Evolutionary conservation across 2,797 vertebrate genomes (phyloP).

Genomic region (Nannoperca obscura): DNA sequence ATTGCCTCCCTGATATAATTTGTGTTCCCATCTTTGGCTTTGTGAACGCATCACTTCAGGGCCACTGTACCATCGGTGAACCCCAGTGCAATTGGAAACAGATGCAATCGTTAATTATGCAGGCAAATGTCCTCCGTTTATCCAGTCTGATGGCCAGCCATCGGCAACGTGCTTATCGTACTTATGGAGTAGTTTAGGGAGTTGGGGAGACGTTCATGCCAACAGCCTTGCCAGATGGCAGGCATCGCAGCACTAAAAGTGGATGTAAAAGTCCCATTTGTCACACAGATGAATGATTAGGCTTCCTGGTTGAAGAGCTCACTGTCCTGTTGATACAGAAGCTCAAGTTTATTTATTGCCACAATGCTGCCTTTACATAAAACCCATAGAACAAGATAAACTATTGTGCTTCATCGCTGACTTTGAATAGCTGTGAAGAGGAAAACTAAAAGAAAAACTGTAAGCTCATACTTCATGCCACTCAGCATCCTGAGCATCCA

Average conservation of each 20-base stretch:
- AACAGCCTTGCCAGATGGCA: conserved; percentile 76
- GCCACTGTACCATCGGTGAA: conserved; percentile 51
- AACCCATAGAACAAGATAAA: conserved; percentile 39
- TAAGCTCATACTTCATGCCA: conserved; percentile 14
- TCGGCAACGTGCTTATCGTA: conserved; percentile 72
- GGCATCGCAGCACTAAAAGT: conserved; percentile 61
- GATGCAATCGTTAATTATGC: conserved; percentile 82
- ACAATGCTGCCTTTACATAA: conserved; percentile 48
- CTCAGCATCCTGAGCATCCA: conserved; percentile 6
- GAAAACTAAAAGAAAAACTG: conserved; percentile 4
- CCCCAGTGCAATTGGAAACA: conserved; percentile 72
- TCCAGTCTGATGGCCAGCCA: conserved; percentile 73
- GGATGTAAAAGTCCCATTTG: conserved; percentile 74
- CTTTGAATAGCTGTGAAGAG: conserved; percentile 28
- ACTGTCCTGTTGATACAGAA: conserved; percentile 53
- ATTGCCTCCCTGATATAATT: conserved; percentile 67
- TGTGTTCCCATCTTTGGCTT: conserved; percentile 64
- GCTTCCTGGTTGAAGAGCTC: conserved; percentile 58
- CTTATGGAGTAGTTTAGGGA: conserved; percentile 74
- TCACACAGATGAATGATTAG: conserved; percentile 71
- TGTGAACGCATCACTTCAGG: conserved; percentile 49
- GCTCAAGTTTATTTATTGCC: conserved; percentile 54
- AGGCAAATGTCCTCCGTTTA: conserved; percentile 78
- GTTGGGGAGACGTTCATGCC: conserved; percentile 63
- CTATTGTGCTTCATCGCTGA: conserved; percentile 9